Conservation (phyloP, 2,797 vertebrate species). For the Bufotes viridis region DNA sequence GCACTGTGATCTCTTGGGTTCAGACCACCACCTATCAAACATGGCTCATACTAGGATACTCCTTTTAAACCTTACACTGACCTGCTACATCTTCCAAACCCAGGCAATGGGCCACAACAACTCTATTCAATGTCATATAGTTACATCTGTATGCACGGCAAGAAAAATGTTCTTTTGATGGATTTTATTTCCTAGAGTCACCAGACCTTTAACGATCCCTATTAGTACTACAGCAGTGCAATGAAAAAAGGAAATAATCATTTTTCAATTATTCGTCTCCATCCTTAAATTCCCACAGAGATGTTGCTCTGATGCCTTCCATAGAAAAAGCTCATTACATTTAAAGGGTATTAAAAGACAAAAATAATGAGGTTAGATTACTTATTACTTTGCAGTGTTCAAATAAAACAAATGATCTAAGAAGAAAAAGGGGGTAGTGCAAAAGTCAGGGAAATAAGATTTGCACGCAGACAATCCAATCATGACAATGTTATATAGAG, state of each 20-base stretch:
- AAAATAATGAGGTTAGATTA: constrained; percentile 62
- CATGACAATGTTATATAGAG: background rate
- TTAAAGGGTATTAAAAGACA: constrained; percentile 62
- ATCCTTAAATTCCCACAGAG: constrained; percentile 61
- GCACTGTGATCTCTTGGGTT: no score
- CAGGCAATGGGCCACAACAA: background rate
- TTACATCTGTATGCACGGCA: background rate
- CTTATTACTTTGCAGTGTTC: constrained; percentile 57
- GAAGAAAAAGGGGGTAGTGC: constrained; percentile 17
- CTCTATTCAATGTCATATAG: background rate
- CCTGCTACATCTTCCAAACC: background rate
- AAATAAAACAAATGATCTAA: constrained; percentile 58
- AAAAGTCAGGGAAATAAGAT: constrained; percentile 38
- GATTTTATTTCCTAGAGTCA: constrained; percentile 34
- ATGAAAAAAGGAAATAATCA: constrained; percentile 2
- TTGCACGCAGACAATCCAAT: constrained; percentile 52
- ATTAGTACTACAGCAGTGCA: constrained; percentile 29
- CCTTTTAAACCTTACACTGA: background rate
- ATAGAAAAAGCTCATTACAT: constrained; percentile 56
- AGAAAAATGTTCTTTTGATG: constrained; percentile 2
- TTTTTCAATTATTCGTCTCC: constrained; percentile 60
- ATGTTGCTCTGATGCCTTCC: constrained; percentile 56
- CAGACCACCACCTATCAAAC: no score
- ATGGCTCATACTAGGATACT: no score
- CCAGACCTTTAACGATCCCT: constrained; percentile 32